Evolutionary conservation across 2,888 invertebrate species (phyloP), one percentile per base, ranked within the genome.

Genomic region (Micoletzkya japonica): DNA sequence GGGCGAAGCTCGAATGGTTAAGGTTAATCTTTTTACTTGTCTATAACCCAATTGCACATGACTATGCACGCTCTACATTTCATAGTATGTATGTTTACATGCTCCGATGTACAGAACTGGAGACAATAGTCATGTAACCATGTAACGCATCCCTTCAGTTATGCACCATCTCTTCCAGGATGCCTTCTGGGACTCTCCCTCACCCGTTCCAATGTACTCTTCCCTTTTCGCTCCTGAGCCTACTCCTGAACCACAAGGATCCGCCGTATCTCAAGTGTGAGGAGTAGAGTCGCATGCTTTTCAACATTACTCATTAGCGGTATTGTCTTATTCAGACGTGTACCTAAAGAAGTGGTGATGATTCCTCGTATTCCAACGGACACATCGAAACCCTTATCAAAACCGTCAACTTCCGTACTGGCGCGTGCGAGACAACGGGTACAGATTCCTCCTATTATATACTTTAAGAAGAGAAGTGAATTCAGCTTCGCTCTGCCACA

Each of bases 131-230:
- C 20, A 14, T 14, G 24, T 24, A 14, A 7, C 24, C 54, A 54
- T n/a, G 7, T 24, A 54, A 10, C 26, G 26, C 24, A 54, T 54
- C 54, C n/a, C n/a, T n/a, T n/a, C n/a, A n/a, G n/a, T n/a, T n/a
- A n/a, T n/a, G n/a, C n/a, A n/a, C n/a, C n/a, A n/a, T n/a, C n/a
- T 52, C 26, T 4, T 30, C 17, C 64, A 64, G 64, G 64, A 64
- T 36, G 24, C 32, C 20, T 64, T 64, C 64, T 64, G 64, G 64
- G 64, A 64, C 14, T 24, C 26, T 1, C 28, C 52, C 52, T 52
- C 50, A 14, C 64, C 64, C n/a, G 34, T 30, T 52, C 64, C 64
- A 1, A 64, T 64, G 64, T 64, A 64, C 52, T 64, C 64, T 2
- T 52, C 64, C 14, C 52, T 64, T 2, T 52, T 52, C 24, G 64